Conservation (phyloP, 1,140 invertebrate species). For the Drosophila takahashii region DNA sequence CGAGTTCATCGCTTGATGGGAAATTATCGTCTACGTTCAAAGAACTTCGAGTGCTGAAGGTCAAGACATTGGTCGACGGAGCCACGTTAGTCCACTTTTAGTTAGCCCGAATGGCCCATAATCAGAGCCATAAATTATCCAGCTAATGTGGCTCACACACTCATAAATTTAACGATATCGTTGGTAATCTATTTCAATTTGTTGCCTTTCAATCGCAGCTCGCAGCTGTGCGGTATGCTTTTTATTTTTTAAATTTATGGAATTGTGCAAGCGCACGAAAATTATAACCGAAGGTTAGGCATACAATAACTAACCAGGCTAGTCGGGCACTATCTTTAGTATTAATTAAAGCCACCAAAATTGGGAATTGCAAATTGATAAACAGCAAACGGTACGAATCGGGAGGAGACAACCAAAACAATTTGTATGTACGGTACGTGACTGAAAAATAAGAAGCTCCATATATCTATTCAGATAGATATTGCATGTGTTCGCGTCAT, state of each 20-base stretch:
- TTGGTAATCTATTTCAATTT: constrained; percentile 73
- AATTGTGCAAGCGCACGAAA: constrained; percentile 68
- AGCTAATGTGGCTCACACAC: constrained; percentile 29
- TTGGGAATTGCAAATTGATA: constrained; percentile 79
- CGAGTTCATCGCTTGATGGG: constrained; percentile 22
- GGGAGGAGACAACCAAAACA: constrained; percentile 32
- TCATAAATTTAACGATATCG: constrained; percentile 75
- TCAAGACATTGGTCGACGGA: constrained; percentile 30
- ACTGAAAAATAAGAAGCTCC: constrained; percentile 40
- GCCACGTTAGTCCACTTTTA: constrained; percentile 18
- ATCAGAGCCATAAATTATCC: constrained; percentile 63
- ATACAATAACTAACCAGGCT: constrained; percentile 53
- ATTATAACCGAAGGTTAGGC: constrained; percentile 61
- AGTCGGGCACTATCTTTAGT: constrained; percentile 68
- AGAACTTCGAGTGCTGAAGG: constrained; percentile 44
- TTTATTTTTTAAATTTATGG: constrained; percentile 58
- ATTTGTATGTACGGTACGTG: constrained; percentile 55
- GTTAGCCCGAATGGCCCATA: constrained; percentile 39
- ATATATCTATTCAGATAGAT: constrained; percentile 48
- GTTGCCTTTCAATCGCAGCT: constrained; percentile 34
- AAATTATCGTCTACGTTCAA: constrained; percentile 41
- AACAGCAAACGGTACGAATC: constrained; percentile 31
- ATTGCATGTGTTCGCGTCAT: constrained; percentile 15
- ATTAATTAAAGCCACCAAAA: constrained; percentile 77
- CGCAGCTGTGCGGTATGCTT: constrained; percentile 14